Base-by-base conservation (phyloP, 2,113 vertebrate species). In the Nannospalax galili region DNA sequence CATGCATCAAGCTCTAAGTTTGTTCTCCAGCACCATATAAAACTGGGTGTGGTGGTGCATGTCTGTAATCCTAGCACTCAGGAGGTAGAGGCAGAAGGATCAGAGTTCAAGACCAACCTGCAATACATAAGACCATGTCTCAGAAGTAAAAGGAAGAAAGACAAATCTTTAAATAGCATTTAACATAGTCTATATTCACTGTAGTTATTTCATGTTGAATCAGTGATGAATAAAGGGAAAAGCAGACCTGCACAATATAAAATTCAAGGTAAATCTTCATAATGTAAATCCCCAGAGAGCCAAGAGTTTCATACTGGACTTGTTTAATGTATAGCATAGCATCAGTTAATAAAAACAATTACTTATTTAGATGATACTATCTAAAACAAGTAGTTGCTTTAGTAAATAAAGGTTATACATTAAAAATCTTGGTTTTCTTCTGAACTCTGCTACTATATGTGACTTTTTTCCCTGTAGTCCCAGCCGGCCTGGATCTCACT, bases 341-440 rank as follows among this genome's bases (percentile, higher is more conserved):
- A 52, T 32, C 40, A 81, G 5, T 75, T 84, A 90, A 56, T 81
- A 45, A 88, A 56, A 45, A 87, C 35, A 15, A 26, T 70, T 87
- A 52, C 86, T 84, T n/a, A 93, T 88, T 93, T 64, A 37, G 2
- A 42, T 69, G 3, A 79, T 88, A 52, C 37, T 81, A 20, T 77
- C 81, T 92, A 70, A 95, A 64, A 32, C 91, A 75, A 52, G 65
- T 62, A 81, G 11, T 87, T 84, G 56, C 73, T 90, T 81, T 70
- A 93, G 52, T 95, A 92, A 93, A 52, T 94, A 92, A 74, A 92
- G 10, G 2, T 28, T 91, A 14, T 58, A 80, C 58, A 37, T 93
- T 75, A 95, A 90, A n/a, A 92, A 84, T 95, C 32, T 77, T 78
- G 56, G 81, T 93, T 92, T 94, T 94, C 40, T 86, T 78, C 52